phyloP scores from a whole-genome alignment of 2,888 invertebrate genomes.

The Conops quadrifasciatus region DNA sequence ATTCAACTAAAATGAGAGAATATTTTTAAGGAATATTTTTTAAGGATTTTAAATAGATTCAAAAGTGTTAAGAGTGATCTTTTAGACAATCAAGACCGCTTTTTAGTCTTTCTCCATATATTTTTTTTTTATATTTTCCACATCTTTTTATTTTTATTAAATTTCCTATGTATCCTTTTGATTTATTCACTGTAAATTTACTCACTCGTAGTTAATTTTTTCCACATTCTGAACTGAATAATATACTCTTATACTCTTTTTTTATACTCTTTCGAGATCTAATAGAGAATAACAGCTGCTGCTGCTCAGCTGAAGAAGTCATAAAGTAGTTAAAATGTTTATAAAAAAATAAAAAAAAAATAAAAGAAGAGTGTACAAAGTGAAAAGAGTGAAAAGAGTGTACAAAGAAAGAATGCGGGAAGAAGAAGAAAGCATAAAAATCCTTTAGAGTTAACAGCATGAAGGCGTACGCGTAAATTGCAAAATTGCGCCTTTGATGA shows the following conservation, averaged over 20 bases:
- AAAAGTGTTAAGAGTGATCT: no score
- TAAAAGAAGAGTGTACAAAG: background rate
- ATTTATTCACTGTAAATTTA: no score
- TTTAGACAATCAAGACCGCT: no score
- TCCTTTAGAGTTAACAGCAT: background rate
- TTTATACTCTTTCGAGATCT: no score
- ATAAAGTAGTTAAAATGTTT: background rate
- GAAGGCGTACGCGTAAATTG: constrained; percentile 6
- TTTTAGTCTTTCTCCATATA: no score
- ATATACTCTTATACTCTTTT: background rate
- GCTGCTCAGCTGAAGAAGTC: no score
- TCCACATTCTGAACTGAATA: background rate
- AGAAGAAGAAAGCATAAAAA: background rate
- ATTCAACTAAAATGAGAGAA: background rate
- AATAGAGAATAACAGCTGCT: no score
- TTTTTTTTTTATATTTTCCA: no score
- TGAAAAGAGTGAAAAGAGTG: background rate
- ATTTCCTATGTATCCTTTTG: no score
- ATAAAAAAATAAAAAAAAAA: background rate
- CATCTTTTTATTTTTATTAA: no score
- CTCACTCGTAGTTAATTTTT: no score
- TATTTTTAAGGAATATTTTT: background rate
- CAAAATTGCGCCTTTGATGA: constrained; percentile 1
- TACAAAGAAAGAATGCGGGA: background rate
- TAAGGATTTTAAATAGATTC: background rate